Conservation (phyloP, 2,113 vertebrate genomes). For the Cricetomys ansorgei region DNA sequence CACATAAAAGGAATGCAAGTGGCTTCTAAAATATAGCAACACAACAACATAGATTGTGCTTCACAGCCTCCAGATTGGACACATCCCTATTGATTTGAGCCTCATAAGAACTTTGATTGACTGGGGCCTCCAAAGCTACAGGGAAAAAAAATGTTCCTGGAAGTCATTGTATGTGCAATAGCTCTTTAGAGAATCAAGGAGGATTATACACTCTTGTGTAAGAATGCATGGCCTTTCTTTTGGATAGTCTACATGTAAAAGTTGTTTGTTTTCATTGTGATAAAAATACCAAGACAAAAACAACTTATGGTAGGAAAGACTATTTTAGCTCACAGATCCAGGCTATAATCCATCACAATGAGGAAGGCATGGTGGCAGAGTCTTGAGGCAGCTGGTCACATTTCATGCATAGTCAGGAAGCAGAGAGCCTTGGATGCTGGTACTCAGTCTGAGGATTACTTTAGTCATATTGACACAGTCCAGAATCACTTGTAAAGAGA, state of each 20-base stretch:
- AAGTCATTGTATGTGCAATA: background rate
- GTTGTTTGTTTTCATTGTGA: background rate
- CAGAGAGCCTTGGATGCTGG: background rate
- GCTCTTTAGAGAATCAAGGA: background rate
- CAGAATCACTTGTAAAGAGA: background rate
- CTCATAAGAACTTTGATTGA: background rate
- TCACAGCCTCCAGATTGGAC: background rate
- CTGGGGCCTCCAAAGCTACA: background rate
- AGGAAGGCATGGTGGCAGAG: too few species aligned
- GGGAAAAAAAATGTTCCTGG: background rate
- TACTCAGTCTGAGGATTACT: too few species aligned
- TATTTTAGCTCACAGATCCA: background rate
- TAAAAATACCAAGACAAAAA: background rate
- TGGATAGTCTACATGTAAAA: background rate
- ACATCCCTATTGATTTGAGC: background rate
- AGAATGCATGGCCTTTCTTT: background rate
- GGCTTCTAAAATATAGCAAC: background rate
- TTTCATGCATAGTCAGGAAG: background rate
- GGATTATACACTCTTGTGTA: background rate
- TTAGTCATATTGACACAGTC: background rate
- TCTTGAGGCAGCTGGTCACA: background rate
- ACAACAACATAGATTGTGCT: background rate
- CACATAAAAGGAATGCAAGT: background rate
- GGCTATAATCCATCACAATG: too few species aligned
- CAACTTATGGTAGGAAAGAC: background rate